A percentile compares a stretch with the other conserved stretches of the same genome.
Evolutionary conservation across 1,140 invertebrate genomes (phyloP).

Genomic region (Drosophila sproati): DNA sequence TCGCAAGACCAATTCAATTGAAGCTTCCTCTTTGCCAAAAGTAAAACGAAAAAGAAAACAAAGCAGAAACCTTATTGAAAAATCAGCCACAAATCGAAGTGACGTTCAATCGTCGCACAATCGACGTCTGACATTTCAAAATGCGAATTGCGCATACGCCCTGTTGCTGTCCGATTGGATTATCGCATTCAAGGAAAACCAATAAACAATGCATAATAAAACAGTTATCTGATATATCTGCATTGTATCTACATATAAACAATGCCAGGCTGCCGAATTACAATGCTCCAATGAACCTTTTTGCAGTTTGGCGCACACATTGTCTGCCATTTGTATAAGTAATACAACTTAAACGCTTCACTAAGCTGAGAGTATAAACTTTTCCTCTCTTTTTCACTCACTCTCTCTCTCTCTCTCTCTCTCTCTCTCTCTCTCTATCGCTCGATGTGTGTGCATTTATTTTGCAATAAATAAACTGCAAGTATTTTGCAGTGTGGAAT

Average conservation of each 20-base stretch:
- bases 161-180: conserved; percentile 10
- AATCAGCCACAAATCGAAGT: background rate
- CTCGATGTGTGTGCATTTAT: background rate
- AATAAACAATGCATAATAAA: conserved; percentile 67
- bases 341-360: conserved; percentile 5
- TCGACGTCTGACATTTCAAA: conserved; percentile 42
- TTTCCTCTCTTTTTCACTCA: background rate
- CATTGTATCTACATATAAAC: conserved; percentile 28
- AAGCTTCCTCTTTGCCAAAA: conserved; percentile 31
- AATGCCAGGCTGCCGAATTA: conserved; percentile 54
- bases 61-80: conserved; percentile 4
- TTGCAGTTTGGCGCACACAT: conserved; percentile 25
- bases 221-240: conserved; percentile 23
- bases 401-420: background rate
- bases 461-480: conserved; percentile 24
- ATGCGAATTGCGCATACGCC: conserved; percentile 49
- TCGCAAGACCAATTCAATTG: background rate
- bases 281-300: conserved; percentile 66
- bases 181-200: conserved; percentile 34
- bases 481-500: conserved; percentile 22
- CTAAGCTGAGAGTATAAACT: background rate
- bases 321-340: conserved; percentile 14
- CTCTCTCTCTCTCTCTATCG: background rate
- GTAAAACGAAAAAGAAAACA: background rate
- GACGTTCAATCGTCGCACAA: background rate